A percentile compares a stretch with the other conserved stretches of the same genome.
These are phyloP conservation scores for Sturmia bella DNA, from an alignment of 2,888 invertebrate species.

Conservation along the genomic window DNA sequence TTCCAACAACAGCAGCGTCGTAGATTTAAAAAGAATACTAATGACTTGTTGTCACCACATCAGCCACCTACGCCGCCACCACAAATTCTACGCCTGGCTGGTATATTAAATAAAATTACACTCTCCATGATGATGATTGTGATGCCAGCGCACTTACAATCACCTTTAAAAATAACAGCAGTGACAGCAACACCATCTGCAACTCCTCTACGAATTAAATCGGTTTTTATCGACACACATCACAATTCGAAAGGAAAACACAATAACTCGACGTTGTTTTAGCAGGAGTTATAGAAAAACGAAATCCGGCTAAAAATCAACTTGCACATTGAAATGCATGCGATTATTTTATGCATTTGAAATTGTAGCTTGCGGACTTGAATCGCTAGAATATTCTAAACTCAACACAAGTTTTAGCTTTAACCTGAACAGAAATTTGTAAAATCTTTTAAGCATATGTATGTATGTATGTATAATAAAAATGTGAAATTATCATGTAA, in stretches of 20 bases:
- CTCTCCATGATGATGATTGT: conserved; percentile 45
- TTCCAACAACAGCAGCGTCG: conserved; percentile 18
- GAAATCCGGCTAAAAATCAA: not conserved
- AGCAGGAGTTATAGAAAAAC: conserved; percentile 55
- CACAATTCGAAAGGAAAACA: conserved; percentile 31
- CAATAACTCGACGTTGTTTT: conserved; percentile 44
- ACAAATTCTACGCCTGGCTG: conserved; percentile 12
- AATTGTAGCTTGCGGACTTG: no score
- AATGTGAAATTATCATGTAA: conserved; percentile 22
- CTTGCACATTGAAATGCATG: not conserved
- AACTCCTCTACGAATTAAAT: conserved; percentile 7
- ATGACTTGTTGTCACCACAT: conserved; percentile 37
- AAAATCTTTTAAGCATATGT: not conserved
- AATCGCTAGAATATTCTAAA: no score
- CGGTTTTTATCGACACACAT: conserved; percentile 51
- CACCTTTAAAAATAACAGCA: conserved; percentile 8
- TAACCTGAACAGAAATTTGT: not conserved
- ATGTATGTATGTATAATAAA: not conserved
- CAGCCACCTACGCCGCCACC: conserved; percentile 15
- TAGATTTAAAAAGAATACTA: conserved; percentile 46
- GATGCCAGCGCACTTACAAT: conserved; percentile 28
- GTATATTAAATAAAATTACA: conserved; percentile 37
- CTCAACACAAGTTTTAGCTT: no score
- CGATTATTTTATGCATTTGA: no score
- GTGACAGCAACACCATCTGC: conserved; percentile 4